These are phyloP conservation scores for Brienomyrus brachyistius DNA, from an alignment of 2,113 vertebrate species.

Conservation along the genomic window DNA sequence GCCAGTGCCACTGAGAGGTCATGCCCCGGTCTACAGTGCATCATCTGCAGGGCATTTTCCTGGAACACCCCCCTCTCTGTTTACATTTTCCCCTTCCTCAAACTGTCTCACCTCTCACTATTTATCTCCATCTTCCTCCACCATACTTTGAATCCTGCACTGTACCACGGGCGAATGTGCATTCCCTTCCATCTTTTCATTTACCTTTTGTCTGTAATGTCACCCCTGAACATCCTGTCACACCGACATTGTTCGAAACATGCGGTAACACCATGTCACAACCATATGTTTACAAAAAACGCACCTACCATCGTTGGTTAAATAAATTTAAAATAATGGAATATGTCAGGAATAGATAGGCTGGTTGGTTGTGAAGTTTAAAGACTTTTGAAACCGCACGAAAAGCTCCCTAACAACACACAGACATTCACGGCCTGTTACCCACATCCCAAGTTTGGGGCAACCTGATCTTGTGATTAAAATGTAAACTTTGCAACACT, in stretches of 20 bases:
- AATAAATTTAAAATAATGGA: background rate
- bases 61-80: background rate
- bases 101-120: background rate
- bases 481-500: background rate
- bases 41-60: background rate
- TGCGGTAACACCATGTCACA: background rate
- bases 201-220: background rate
- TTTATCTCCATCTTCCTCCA: background rate
- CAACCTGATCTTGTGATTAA: background rate
- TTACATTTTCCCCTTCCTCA: background rate
- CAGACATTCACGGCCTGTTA: background rate
- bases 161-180: background rate
- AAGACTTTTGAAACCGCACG: background rate
- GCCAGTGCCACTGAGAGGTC: background rate
- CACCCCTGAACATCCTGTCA: background rate
- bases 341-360: background rate
- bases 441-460: background rate
- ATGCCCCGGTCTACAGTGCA: background rate
- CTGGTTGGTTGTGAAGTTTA: background rate
- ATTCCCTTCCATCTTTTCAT: background rate
- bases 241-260: background rate
- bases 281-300: background rate
- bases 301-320: background rate
- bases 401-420: background rate
- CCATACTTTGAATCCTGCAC: background rate